Conservation (phyloP, 2,888 invertebrate genomes). For the Callimorpha dominula region DNA sequence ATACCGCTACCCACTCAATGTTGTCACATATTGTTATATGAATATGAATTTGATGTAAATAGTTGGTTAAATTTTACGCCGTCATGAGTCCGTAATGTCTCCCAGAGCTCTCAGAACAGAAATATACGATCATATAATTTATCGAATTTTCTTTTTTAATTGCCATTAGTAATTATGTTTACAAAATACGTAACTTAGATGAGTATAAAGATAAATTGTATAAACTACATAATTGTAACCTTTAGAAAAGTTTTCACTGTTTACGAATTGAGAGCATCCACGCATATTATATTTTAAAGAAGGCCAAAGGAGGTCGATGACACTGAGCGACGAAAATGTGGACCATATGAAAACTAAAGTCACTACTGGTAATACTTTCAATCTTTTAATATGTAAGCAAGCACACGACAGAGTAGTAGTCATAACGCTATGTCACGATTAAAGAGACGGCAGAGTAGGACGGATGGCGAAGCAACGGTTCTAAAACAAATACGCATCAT, state of each 20-base stretch:
- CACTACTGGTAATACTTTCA: no score
- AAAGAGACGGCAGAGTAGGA: background rate
- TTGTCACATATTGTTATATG: conserved; percentile 12
- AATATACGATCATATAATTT: no score
- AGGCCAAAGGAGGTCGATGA: background rate
- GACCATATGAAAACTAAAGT: background rate
- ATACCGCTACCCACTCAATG: background rate
- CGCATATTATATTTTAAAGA: no score
- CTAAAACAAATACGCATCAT: background rate
- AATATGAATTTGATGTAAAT: conserved; percentile 12
- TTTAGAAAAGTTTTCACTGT: background rate
- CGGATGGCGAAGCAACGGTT: background rate
- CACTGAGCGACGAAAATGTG: background rate
- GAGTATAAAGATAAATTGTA: no score
- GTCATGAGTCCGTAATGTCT: background rate
- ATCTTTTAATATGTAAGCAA: background rate
- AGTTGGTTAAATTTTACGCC: background rate
- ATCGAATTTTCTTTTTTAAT: no score
- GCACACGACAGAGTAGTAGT: background rate
- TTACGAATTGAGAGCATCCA: no score
- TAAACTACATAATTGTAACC: background rate
- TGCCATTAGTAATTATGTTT: no score
- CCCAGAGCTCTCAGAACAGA: background rate
- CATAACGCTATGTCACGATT: background rate
- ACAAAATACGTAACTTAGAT: no score